Base-by-base conservation (phyloP, 2,888 invertebrate species). In the Coleophora flavipennella region DNA sequence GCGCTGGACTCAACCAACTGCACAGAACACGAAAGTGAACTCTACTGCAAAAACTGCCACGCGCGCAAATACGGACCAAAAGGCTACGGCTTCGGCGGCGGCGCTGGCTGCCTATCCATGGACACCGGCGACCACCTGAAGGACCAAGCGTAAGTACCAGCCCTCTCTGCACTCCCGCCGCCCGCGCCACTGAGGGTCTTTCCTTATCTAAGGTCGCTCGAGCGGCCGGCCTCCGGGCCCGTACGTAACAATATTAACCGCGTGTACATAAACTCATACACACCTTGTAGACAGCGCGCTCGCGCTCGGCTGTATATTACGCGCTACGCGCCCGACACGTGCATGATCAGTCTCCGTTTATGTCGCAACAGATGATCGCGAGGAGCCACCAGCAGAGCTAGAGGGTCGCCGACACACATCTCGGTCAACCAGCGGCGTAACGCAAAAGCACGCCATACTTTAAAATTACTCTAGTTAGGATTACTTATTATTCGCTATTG, bases 1-100 rank as follows among this genome's bases (percentile, higher is more conserved):
- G 89, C 95, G 87, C 90, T 99, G 85, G 99, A 99, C 87, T 97
- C 97, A 64, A 98, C 97, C 87, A 99, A 96, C 88, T 96, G 96
- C 87, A 89, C 96, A 64, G 97, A 97, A 83, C 99, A 99, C 88
- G 97, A 97, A 71, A 94, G 94, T 68, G 94, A 96, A 85, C 90
- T 99, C 61, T 99, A 87, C 91, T 99, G 99, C 91, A 98, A 97
- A 88, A 88, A 90, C 69, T 97, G 99, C 89, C 97, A 99, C 84
- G 98, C 92, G 63, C 93, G 97, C 76, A 97, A 97, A 89, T 98
- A 93, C 86, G 99, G 99, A 73, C 98, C 98, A 61, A 98, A 96
- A 86, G 97, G 97, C 60, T 96, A 97, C 86, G 98, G 98, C 63
- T 98, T 97, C 83, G 98, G 99, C 59, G 96, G 96, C 70, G 99